Evolutionary conservation across 2,113 vertebrate genomes (phyloP).

Genomic region (Hippocampus zosterae): DNA sequence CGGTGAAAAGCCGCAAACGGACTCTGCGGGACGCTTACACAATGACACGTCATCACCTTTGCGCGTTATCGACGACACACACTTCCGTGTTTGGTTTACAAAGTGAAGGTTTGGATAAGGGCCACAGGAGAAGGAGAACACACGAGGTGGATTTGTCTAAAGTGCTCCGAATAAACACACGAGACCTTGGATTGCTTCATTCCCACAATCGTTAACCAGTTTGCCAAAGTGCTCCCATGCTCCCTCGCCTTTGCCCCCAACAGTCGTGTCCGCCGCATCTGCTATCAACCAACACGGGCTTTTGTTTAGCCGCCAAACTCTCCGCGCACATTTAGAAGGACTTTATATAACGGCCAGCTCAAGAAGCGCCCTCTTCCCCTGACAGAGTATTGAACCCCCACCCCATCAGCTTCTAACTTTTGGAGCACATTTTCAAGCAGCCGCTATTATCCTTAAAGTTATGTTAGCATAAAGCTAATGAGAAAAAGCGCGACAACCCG

Average conservation of each 20-base stretch:
- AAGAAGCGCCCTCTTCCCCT: too few species aligned
- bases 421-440: constrained; percentile 55
- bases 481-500: constrained; percentile 52
- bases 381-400: too few species aligned
- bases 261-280: constrained; percentile 45
- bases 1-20: constrained; percentile 11
- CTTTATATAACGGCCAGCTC: too few species aligned
- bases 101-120: background rate
- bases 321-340: too few species aligned
- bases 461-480: constrained; percentile 66
- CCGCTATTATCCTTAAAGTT: constrained; percentile 69
- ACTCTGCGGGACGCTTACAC: constrained; percentile 34
- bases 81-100: constrained; percentile 16
- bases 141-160: constrained; percentile 26
- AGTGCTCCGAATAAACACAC: constrained; percentile 14
- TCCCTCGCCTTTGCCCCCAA: constrained; percentile 29
- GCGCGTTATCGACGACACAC: constrained; percentile 10
- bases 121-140: constrained; percentile 17
- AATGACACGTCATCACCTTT: constrained; percentile 26
- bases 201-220: constrained; percentile 51
- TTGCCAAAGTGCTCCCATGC: constrained; percentile 25
- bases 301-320: constrained; percentile 63
- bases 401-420: constrained; percentile 60
- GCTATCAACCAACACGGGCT: constrained; percentile 46
- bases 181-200: constrained; percentile 44